Evolutionary conservation across 1,140 invertebrate genomes (phyloP).

Genomic region (Eupeodes corollae): DNA sequence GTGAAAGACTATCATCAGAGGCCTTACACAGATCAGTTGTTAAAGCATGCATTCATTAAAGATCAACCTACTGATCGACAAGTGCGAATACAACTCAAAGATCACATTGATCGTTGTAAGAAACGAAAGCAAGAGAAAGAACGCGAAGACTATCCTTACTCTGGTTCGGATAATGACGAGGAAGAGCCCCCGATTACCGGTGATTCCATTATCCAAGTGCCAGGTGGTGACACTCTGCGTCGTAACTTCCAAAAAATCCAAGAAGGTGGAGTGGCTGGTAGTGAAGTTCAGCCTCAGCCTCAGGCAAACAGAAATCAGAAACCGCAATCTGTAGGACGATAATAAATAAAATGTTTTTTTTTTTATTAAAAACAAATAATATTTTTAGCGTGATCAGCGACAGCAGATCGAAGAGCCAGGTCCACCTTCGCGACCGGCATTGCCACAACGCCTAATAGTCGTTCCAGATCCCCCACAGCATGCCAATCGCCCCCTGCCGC

Average conservation of each 20-base stretch:
- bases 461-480: constrained; percentile 51
- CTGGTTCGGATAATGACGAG: constrained; percentile 80
- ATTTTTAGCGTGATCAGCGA: constrained; percentile 28
- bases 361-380: neutral
- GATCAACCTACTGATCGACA: constrained; percentile 97
- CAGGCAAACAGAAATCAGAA: constrained; percentile 37
- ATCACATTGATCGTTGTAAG: constrained; percentile 96
- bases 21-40: constrained; percentile 93
- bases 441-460: constrained; percentile 79
- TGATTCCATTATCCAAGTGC: constrained; percentile 80
- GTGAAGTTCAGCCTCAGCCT: constrained; percentile 34
- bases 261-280: constrained; percentile 58
- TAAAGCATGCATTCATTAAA: constrained; percentile 93
- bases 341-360: neutral
- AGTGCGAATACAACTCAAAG: constrained; percentile 95
- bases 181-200: constrained; percentile 73
- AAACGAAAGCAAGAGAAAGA: constrained; percentile 87
- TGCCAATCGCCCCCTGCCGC: constrained; percentile 63
- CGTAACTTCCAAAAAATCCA: constrained; percentile 96
- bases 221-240: constrained; percentile 81
- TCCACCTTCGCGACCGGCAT: constrained; percentile 69
- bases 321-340: constrained; percentile 27
- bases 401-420: constrained; percentile 60
- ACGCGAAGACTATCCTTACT: constrained; percentile 71
- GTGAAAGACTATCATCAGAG: constrained; percentile 98